Percentiles rank a stretch among this genome's conserved stretches.
phyloP scores from a whole-genome alignment of 1,140 invertebrate genomes.

The Aphelinus atriplicis region DNA sequence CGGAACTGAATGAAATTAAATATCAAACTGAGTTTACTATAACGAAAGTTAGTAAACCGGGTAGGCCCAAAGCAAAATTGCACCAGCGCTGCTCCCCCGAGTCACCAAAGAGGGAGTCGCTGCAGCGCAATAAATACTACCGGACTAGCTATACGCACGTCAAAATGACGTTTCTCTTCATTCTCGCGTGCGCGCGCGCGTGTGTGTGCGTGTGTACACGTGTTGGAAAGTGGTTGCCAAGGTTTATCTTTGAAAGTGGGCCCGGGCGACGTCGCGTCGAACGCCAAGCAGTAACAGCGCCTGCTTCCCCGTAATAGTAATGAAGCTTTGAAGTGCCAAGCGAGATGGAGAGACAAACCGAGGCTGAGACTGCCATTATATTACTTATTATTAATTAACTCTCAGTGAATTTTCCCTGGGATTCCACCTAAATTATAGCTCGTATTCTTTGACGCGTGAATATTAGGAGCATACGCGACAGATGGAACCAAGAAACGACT shows the following conservation, averaged over 20 bases:
- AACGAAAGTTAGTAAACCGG: background rate
- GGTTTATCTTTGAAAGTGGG: constrained; percentile 24
- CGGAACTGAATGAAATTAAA: too few species aligned
- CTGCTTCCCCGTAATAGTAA: constrained; percentile 4
- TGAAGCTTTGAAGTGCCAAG: background rate
- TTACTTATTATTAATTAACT: constrained; percentile 21
- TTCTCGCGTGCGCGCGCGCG: too few species aligned
- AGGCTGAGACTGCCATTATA: background rate
- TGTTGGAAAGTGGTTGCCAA: background rate
- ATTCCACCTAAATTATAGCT: too few species aligned
- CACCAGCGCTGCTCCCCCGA: background rate
- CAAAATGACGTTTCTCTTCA: constrained; percentile 17
- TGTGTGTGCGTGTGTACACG: background rate
- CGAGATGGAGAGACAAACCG: background rate
- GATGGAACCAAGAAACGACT: too few species aligned
- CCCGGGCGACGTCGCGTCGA: background rate
- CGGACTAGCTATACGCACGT: background rate
- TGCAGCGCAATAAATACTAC: background rate
- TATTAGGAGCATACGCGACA: too few species aligned
- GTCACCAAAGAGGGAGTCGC: background rate
- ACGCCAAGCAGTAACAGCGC: background rate
- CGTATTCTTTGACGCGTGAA: too few species aligned
- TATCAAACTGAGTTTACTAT: too few species aligned
- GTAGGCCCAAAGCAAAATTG: background rate
- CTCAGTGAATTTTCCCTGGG: too few species aligned